Evolutionary conservation across 2,797 vertebrate genomes (phyloP).

Genomic region (Garrulus glandarius): DNA sequence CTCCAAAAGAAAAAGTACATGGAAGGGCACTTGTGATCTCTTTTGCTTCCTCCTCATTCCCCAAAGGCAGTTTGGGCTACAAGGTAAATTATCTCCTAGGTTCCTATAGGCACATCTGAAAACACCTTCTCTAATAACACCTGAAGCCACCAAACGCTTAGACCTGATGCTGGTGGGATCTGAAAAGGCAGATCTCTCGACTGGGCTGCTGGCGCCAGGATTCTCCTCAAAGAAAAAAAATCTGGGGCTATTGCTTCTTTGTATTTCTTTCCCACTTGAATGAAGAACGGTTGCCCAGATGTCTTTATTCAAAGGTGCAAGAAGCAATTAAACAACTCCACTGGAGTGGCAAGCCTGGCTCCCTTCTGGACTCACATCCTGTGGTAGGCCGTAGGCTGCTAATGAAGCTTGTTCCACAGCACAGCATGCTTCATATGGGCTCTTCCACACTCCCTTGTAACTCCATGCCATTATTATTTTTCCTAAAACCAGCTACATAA

Average conservation of each 20-base stretch:
- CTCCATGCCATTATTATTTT: background rate
- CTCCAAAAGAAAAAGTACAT: background rate
- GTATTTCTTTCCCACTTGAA: background rate
- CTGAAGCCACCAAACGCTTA: background rate
- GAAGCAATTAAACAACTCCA: background rate
- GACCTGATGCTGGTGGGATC: background rate
- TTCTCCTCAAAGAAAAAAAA: background rate
- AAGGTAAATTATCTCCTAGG: background rate
- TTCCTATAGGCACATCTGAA: background rate
- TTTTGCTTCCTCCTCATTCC: background rate
- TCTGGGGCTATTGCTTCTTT: rapidly evolving
- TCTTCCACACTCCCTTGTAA: background rate
- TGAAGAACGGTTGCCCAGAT: background rate
- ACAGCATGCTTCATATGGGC: background rate
- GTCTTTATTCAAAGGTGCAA: background rate
- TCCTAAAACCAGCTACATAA: background rate
- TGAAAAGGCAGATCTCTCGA: background rate
- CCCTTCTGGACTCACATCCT: background rate
- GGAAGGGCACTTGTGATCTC: background rate
- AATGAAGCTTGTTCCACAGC: background rate
- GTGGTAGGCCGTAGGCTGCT: background rate
- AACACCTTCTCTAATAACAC: background rate
- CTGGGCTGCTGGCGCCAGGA: background rate
- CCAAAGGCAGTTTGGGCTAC: background rate
- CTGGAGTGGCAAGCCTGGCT: background rate